Conservation (phyloP, 2,888 invertebrate genomes). For the Drosophila diplacantha region DNA sequence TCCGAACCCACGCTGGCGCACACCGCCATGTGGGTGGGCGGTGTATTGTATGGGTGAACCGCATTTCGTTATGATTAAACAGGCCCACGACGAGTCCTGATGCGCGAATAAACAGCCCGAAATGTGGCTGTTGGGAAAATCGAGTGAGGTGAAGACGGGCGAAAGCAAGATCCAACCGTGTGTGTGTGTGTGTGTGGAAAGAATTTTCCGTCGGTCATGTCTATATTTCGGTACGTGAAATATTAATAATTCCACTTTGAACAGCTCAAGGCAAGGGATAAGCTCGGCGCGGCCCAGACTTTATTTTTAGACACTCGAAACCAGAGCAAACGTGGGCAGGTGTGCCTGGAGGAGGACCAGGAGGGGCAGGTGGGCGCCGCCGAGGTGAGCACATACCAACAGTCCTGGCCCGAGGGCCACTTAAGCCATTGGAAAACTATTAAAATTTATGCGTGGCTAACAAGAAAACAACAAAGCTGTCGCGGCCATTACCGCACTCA, state of each 20-base stretch:
- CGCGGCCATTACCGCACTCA: constrained; percentile 33
- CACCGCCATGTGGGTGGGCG: constrained; percentile 1
- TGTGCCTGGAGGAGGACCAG: not conserved
- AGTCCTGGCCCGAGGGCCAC: constrained; percentile 32
- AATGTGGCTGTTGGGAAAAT: not conserved
- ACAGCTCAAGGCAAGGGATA: constrained; percentile 60
- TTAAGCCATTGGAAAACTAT: constrained; percentile 59
- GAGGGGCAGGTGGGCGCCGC: constrained; percentile 1
- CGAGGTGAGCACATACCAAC: constrained; percentile 9
- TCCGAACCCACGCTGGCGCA: constrained; percentile 21
- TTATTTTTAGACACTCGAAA: constrained; percentile 51
- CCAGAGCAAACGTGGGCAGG: constrained; percentile 28
- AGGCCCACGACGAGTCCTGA: constrained; percentile 34
- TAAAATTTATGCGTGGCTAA: constrained; percentile 62
- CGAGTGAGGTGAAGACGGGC: not conserved
- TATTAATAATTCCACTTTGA: constrained; percentile 59
- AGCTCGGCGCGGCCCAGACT: constrained; percentile 26
- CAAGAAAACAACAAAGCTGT: constrained; percentile 32
- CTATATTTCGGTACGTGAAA: constrained; percentile 53
- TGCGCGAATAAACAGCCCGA: constrained; percentile 39
- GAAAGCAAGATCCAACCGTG: constrained; percentile 13
- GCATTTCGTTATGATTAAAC: constrained; percentile 42
- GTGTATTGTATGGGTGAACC: constrained; percentile 18
- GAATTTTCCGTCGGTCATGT: constrained; percentile 33
- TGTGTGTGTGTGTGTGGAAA: constrained; percentile 12